These are phyloP conservation scores for Pachyrhynchus sulphureomaculatus DNA, from an alignment of 1,140 invertebrate species.

Conservation along the genomic window DNA sequence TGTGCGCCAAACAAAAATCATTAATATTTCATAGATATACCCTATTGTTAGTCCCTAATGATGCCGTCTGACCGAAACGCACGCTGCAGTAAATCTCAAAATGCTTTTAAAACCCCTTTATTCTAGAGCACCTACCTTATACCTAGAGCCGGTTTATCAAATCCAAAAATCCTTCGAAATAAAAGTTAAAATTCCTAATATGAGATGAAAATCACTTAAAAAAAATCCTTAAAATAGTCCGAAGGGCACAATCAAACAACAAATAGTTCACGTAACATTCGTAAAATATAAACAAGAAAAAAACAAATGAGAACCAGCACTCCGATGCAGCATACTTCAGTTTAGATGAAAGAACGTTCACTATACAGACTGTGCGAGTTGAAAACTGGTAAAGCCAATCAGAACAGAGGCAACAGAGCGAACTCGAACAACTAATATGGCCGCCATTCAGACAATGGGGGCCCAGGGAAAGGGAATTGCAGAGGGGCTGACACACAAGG, in stretches of 20 bases:
- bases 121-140: slow-evolving; percentile 3
- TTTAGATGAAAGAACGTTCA: slow-evolving; percentile 39
- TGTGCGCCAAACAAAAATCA: slow-evolving; percentile 48
- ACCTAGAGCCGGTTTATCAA: neutral
- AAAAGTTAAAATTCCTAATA: slow-evolving; percentile 15
- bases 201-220: neutral
- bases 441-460: slow-evolving; percentile 51
- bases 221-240: too few relatives aligned
- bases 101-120: neutral
- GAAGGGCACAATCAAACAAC: neutral
- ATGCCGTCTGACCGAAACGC: slow-evolving; percentile 27
- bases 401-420: slow-evolving; percentile 50
- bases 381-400: slow-evolving; percentile 52
- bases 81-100: slow-evolving; percentile 3
- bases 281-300: slow-evolving; percentile 23
- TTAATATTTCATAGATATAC: slow-evolving; percentile 48
- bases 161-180: slow-evolving; percentile 14
- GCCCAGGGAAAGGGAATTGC: slow-evolving; percentile 49
- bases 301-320: slow-evolving; percentile 17
- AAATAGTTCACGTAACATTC: neutral
- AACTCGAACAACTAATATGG: slow-evolving; percentile 52
- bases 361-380: slow-evolving; percentile 44
- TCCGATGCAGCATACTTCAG: slow-evolving; percentile 29
- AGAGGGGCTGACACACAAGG: slow-evolving; percentile 41
- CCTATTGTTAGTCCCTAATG: slow-evolving; percentile 43